These are phyloP conservation scores for Drosophila busckii DNA, from an alignment of 1,140 invertebrate genomes.

Conservation along the genomic window DNA sequence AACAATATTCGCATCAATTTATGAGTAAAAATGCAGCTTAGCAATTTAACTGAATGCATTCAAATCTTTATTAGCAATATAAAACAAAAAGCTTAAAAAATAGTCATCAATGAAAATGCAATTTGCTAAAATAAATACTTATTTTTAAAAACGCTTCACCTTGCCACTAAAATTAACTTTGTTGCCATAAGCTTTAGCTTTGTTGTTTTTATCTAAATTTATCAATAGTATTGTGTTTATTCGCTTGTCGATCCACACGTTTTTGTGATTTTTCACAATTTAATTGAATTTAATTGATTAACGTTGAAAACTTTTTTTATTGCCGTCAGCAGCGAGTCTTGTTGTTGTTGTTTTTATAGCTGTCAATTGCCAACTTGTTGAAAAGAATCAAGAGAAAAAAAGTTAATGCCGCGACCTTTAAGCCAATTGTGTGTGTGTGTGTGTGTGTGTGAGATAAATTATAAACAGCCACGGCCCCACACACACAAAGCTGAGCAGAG, in stretches of 20 bases:
- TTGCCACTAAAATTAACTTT: neutral
- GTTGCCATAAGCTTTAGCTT: neutral
- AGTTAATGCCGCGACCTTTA: constrained; percentile 32
- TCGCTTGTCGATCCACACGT: constrained; percentile 43
- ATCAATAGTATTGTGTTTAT: constrained; percentile 10
- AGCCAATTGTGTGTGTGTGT: constrained; percentile 43
- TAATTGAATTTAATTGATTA: constrained; percentile 65
- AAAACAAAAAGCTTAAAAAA: no score
- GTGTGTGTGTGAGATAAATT: no score
- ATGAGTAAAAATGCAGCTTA: no score
- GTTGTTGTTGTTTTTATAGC: constrained; percentile 18
- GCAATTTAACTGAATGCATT: no score
- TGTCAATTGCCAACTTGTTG: constrained; percentile 42
- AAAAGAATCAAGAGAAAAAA: constrained; percentile 31
- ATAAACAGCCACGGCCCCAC: constrained; percentile 12
- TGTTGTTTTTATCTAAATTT: neutral
- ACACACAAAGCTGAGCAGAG: constrained; percentile 13
- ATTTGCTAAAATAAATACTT: neutral
- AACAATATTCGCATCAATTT: no score
- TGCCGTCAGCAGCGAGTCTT: constrained; percentile 16
- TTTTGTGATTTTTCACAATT: constrained; percentile 61
- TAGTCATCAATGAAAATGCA: no score
- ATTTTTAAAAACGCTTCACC: neutral
- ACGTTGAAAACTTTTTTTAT: constrained; percentile 52
- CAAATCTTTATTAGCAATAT: no score